Base-by-base conservation (phyloP, 2,797 vertebrate species). In the Halcyon chelicuti region DNA sequence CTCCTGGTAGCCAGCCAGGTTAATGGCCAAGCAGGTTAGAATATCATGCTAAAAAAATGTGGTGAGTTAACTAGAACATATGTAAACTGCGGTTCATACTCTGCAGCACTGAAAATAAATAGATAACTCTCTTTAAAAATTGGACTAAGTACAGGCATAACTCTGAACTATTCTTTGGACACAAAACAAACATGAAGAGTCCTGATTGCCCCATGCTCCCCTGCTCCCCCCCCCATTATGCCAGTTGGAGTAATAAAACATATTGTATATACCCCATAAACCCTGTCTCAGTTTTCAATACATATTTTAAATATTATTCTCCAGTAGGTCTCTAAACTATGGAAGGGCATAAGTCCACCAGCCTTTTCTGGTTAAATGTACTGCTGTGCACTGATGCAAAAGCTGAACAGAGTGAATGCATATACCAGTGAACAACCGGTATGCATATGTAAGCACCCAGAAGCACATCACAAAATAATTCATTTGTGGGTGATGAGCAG, bases 1-100 rank as follows among this genome's bases (percentile, higher is more conserved):
- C 77, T 96, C 66, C 86, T 96, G 95, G 96, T 96, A 86, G 88
- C 17, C 70, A 96, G 96, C 96, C 96, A 97, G 93, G 62, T 86
- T 96, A 81, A 77, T 92, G 85, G 96, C 78, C 93, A 86, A 95
- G 78, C 74, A 93, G 89, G 92, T 95, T 89, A 81, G 76, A 90
- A 60, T 68, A 76, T 94, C 73, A 96, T 75, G 62, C 77, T 90
- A 90, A 92, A 96, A 97, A 87, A 93, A 90, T 90, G 33, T 33
- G 22, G 85, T 81, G 89, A 96, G 88, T 92, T 88, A 90, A 96
- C 82, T 72, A 80, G 39, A 96, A 70, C 57, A 77, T 93, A 90
- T 57, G 66, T n/a, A 72, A 73, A 77, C 23, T 87, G n/a, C 26
- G 81, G 54, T 29, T 85, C 16, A 52, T 71, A 86, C n/a, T 47